Evolutionary conservation across 2,888 invertebrate genomes (phyloP).

Genomic region (Fragum sueziense): DNA sequence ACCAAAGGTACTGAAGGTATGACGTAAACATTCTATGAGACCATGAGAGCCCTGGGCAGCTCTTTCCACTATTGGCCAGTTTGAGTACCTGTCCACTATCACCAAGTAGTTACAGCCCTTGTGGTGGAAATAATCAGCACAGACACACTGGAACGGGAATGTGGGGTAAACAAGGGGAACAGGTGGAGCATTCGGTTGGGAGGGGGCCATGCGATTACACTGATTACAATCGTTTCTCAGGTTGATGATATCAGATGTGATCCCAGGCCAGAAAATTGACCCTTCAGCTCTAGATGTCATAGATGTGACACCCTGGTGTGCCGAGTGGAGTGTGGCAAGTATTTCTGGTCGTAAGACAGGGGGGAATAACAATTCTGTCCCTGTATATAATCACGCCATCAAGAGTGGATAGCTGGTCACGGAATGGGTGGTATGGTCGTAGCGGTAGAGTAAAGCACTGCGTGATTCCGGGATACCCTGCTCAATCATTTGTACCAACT

Average conservation of each 20-base stretch:
- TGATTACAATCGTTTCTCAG: not conserved
- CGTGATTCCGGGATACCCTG: no score
- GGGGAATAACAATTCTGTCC: conserved; percentile 8
- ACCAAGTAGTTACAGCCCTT: no score
- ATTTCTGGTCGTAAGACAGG: conserved; percentile 43
- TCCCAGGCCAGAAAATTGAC: no score
- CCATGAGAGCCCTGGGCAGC: conserved; percentile 45
- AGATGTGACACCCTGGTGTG: conserved; percentile 63
- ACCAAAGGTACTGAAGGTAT: conserved; percentile 63
- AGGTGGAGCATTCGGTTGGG: conserved; percentile 62
- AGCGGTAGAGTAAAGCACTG: no score
- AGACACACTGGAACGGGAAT: conserved; percentile 67
- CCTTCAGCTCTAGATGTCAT: no score
- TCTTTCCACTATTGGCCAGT: conserved; percentile 53
- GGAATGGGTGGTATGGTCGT: conserved; percentile 32
- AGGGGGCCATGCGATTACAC: conserved; percentile 27
- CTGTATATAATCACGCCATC: conserved; percentile 29
- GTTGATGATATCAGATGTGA: no score
- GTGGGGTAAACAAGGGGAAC: conserved; percentile 41
- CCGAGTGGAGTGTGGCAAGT: conserved; percentile 58
- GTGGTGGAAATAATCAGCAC: no score
- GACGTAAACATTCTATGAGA: conserved; percentile 47
- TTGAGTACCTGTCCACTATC: conserved; percentile 62
- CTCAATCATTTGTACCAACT: no score
- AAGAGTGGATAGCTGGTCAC: conserved; percentile 30